phyloP scores from a whole-genome alignment of 1,140 invertebrate genomes.

The Achroia grisella region DNA sequence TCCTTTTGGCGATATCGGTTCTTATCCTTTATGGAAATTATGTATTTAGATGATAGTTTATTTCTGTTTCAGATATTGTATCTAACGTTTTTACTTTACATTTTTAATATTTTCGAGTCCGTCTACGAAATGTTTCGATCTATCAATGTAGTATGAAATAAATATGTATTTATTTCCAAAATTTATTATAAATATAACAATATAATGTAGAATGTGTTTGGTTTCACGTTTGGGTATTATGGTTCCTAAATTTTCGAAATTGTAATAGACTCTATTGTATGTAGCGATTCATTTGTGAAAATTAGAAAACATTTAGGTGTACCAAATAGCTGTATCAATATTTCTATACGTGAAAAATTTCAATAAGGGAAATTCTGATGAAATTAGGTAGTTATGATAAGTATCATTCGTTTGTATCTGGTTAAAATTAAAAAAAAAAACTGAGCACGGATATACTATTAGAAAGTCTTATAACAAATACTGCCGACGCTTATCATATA shows the following conservation, averaged over 20 bases:
- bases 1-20: constrained; percentile 55
- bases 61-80: constrained; percentile 59
- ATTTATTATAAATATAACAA: constrained; percentile 65
- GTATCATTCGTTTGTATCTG: constrained; percentile 58
- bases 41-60: constrained; percentile 64
- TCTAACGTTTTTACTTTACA: constrained; percentile 58
- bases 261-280: constrained; percentile 72
- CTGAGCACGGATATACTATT: constrained; percentile 69
- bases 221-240: constrained; percentile 72
- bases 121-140: constrained; percentile 65
- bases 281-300: constrained; percentile 68
- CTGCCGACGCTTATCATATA: constrained; percentile 56
- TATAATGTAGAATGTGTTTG: constrained; percentile 61
- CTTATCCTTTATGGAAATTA: constrained; percentile 47
- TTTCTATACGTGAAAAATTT: constrained; percentile 62
- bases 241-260: constrained; percentile 74
- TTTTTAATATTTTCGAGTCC: constrained; percentile 65
- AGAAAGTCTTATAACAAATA: constrained; percentile 54
- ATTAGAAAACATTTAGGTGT: constrained; percentile 67
- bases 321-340: constrained; percentile 70
- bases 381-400: constrained; percentile 66
- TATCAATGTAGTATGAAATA: constrained; percentile 54
- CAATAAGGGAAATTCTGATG: constrained; percentile 59
- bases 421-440: constrained; percentile 55
- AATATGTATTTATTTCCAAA: constrained; percentile 70